These are phyloP conservation scores for Mola mola DNA, from an alignment of 2,113 vertebrate species.

Conservation along the genomic window DNA sequence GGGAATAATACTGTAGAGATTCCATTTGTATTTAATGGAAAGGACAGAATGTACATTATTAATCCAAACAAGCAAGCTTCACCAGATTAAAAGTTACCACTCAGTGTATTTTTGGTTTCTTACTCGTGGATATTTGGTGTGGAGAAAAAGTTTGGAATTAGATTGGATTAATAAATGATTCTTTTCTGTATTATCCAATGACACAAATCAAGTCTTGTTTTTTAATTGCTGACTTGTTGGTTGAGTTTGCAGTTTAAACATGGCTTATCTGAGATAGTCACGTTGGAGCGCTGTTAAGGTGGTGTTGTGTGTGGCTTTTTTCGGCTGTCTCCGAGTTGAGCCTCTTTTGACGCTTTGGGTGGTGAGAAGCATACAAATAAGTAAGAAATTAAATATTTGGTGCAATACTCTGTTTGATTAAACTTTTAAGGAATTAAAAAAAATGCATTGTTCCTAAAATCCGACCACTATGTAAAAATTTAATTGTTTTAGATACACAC, in stretches of 20 bases:
- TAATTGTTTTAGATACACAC: no score
- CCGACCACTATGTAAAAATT: conserved; percentile 1
- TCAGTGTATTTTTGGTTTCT: neutral
- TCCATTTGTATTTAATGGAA: conserved; percentile 7
- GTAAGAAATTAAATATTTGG: conserved; percentile 21
- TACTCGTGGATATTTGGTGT: neutral
- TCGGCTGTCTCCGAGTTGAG: conserved; percentile 16
- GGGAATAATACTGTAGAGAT: conserved; percentile 33
- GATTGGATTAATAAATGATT: conserved; percentile 2
- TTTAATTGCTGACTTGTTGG: conserved; percentile 13
- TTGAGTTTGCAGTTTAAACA: conserved; percentile 16
- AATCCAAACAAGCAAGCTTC: conserved; percentile 5
- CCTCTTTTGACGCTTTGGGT: conserved; percentile 17
- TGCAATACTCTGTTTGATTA: conserved; percentile 27
- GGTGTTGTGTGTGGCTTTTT: conserved; percentile 29
- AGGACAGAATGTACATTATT: conserved; percentile 8
- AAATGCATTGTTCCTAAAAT: conserved; percentile 9
- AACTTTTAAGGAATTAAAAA: conserved; percentile 12
- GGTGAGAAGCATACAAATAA: conserved; percentile 12
- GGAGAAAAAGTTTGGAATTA: neutral
- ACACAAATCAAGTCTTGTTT: conserved; percentile 21
- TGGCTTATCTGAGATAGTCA: conserved; percentile 26
- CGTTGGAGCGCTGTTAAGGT: conserved; percentile 41
- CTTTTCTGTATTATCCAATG: conserved; percentile 7
- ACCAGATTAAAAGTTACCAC: conserved; percentile 3